These are phyloP conservation scores for Apodemus agrarius DNA, from an alignment of 2,797 vertebrate species.

Conservation along the genomic window DNA sequence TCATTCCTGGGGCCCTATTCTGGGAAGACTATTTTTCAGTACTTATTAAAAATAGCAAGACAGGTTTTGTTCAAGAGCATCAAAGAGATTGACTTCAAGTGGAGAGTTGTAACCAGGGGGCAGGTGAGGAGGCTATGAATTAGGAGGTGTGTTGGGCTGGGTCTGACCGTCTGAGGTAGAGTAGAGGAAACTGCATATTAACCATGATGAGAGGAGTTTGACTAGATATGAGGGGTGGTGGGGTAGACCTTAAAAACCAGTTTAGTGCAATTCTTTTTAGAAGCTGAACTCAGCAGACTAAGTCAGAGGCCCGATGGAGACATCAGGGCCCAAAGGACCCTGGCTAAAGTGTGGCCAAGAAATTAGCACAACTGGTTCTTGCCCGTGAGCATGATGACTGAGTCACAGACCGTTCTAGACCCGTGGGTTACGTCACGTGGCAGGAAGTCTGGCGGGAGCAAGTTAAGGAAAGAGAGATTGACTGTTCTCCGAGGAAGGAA, in stretches of 20 bases:
- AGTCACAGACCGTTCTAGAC: neutral
- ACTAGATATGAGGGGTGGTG: neutral
- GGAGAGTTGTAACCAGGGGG: neutral
- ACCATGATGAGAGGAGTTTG: neutral
- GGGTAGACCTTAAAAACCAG: neutral
- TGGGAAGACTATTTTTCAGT: neutral
- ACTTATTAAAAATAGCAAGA: neutral
- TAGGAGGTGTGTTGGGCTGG: neutral
- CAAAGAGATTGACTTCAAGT: neutral
- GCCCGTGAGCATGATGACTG: neutral
- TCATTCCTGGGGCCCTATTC: neutral
- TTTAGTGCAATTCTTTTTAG: neutral
- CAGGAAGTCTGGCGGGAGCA: neutral
- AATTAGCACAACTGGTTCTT: neutral
- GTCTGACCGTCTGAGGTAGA: too few relatives aligned
- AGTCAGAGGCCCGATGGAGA: neutral
- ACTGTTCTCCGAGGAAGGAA: neutral
- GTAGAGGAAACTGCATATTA: neutral
- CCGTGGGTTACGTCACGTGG: neutral
- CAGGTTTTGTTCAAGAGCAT: neutral
- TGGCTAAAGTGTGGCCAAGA: neutral
- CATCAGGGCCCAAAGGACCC: neutral
- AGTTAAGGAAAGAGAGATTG: neutral
- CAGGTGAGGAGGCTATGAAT: neutral
- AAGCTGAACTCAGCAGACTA: neutral